phyloP scores from a whole-genome alignment of 1,140 invertebrate genomes.

The Polypedilum vanderplanki region DNA sequence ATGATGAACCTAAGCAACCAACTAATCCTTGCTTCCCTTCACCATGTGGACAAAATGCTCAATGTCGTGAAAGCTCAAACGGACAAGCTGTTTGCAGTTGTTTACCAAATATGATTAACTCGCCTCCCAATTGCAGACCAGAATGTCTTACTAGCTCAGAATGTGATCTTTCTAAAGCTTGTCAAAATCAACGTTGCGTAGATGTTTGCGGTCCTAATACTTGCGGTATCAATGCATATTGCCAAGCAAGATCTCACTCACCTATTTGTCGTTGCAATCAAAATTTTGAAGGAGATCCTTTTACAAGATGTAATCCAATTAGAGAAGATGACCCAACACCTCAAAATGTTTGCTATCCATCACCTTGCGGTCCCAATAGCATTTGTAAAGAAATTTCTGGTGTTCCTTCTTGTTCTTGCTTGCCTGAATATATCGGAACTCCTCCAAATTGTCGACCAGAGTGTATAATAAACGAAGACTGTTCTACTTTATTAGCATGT shows the following conservation, averaged over 20 bases:
- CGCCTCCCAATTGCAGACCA: constrained; percentile 52
- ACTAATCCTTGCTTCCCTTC: constrained; percentile 57
- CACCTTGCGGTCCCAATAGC: constrained; percentile 66
- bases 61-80: constrained; percentile 45
- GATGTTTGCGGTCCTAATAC: constrained; percentile 51
- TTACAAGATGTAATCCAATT: constrained; percentile 55
- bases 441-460: constrained; percentile 72
- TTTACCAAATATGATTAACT: constrained; percentile 47
- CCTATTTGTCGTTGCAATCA: constrained; percentile 72
- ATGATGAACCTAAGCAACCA: constrained; percentile 41
- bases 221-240: constrained; percentile 64
- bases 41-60: constrained; percentile 53
- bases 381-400: constrained; percentile 57
- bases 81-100: constrained; percentile 47
- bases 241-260: constrained; percentile 73
- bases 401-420: constrained; percentile 66
- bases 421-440: constrained; percentile 66
- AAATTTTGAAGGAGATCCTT: constrained; percentile 72
- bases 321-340: constrained; percentile 33
- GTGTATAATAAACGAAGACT: constrained; percentile 73
- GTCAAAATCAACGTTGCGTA: constrained; percentile 52
- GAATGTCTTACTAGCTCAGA: constrained; percentile 54
- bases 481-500: constrained; percentile 71
- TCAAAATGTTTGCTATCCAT: constrained; percentile 56
- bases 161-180: constrained; percentile 49